Conservation (phyloP, 2,113 vertebrate genomes). For the Stictonetta naevosa region DNA sequence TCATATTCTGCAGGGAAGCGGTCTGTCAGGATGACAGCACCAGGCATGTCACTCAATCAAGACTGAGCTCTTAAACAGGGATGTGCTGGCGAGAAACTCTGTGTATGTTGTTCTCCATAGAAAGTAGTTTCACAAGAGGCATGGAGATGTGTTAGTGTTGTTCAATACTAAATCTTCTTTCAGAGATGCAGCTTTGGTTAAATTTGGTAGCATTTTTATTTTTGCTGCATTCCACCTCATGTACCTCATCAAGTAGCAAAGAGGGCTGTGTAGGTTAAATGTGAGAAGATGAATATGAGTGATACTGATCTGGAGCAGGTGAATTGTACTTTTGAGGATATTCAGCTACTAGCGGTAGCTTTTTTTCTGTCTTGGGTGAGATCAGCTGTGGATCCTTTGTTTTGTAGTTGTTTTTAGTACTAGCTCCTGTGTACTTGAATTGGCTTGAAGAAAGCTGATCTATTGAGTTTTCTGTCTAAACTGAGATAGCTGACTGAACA, state of each 20-base stretch:
- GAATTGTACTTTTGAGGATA: background rate
- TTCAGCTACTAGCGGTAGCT: background rate
- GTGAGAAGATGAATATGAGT: background rate
- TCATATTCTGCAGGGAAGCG: background rate
- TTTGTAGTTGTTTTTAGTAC: background rate
- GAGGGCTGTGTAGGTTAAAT: background rate
- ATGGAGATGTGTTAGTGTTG: background rate
- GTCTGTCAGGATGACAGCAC: background rate
- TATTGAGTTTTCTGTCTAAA: background rate
- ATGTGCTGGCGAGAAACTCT: background rate
- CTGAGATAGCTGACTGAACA: background rate
- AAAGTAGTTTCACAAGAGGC: background rate
- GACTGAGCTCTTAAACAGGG: background rate
- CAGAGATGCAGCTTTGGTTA: rapidly evolving
- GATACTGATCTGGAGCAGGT: background rate
- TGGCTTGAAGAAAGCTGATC: background rate
- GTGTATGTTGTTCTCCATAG: background rate
- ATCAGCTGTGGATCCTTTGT: background rate
- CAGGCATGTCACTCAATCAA: background rate
- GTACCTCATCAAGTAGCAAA: background rate
- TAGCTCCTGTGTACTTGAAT: background rate
- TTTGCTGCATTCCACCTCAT: background rate
- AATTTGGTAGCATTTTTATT: background rate
- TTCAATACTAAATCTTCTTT: background rate
- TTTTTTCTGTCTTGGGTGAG: background rate